Conservation (phyloP, 2,888 invertebrate species). For the Eupsilia transversa region DNA sequence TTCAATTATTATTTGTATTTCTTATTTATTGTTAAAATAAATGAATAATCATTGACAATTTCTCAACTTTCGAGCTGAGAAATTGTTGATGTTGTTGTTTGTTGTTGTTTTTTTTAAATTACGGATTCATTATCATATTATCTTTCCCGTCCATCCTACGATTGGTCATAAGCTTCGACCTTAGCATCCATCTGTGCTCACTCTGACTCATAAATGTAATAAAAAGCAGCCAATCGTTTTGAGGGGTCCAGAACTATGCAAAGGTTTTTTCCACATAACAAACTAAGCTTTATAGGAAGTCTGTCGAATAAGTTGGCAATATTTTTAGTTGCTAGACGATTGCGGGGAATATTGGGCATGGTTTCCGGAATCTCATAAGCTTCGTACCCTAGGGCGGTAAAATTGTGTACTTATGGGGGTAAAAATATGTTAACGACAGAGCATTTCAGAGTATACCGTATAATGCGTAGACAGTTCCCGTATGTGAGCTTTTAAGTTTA, state of each 20-base stretch:
- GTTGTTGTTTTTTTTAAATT: too few relatives aligned
- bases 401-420: slow-evolving; percentile 12
- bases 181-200: neutral
- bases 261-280: neutral
- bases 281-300: neutral
- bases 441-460: slow-evolving; percentile 7
- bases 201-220: neutral
- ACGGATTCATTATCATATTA: neutral
- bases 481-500: neutral
- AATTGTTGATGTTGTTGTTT: too few relatives aligned
- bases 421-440: slow-evolving; percentile 22
- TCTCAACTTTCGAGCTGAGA: too few relatives aligned
- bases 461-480: slow-evolving; percentile 5
- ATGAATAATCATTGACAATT: slow-evolving; percentile 1
- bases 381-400: slow-evolving; percentile 19
- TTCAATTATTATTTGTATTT: slow-evolving; percentile 11
- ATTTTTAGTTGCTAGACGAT: slow-evolving; percentile 34
- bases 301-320: slow-evolving; percentile 12
- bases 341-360: slow-evolving; percentile 36
- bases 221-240: neutral
- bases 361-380: slow-evolving; percentile 45
- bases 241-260: neutral
- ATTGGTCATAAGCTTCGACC: neutral
- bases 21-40: neutral
- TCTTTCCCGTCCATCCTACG: neutral